These are phyloP conservation scores for Biston stratarius DNA, from an alignment of 2,888 invertebrate genomes.

Conservation along the genomic window DNA sequence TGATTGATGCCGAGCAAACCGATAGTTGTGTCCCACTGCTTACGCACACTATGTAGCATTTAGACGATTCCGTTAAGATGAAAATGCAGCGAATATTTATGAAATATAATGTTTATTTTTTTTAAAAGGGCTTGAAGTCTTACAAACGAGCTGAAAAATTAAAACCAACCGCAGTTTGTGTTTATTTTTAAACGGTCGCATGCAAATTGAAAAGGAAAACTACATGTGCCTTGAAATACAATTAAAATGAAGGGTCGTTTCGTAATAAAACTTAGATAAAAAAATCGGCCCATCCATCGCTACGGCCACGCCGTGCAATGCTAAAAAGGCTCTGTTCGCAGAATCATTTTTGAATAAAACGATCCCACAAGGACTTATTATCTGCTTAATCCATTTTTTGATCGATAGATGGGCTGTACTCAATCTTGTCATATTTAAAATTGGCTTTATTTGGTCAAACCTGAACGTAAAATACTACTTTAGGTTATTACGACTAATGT, in stretches of 20 bases:
- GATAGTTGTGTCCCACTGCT: slow-evolving; percentile 42
- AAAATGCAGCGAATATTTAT: slow-evolving; percentile 26
- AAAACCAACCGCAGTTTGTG: not conserved
- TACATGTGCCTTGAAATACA: slow-evolving; percentile 35
- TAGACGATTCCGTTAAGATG: slow-evolving; percentile 39
- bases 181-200: slow-evolving; percentile 11
- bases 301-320: not conserved
- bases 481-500: too few species aligned
- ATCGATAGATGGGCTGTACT: slow-evolving; percentile 13
- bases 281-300: slow-evolving; percentile 10
- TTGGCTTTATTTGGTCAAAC: not conserved
- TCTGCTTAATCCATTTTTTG: not conserved
- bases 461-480: not conserved
- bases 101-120: not conserved
- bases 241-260: slow-evolving; percentile 23
- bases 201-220: slow-evolving; percentile 24
- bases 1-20: slow-evolving; percentile 30
- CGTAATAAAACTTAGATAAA: slow-evolving; percentile 13
- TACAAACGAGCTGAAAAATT: not conserved
- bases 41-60: slow-evolving; percentile 62
- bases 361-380: slow-evolving; percentile 11
- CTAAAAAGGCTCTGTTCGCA: too few species aligned
- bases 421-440: not conserved
- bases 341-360: not conserved
- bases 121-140: not conserved